These are phyloP conservation scores for Eristalis tenax DNA, from an alignment of 2,888 invertebrate species.

Conservation along the genomic window DNA sequence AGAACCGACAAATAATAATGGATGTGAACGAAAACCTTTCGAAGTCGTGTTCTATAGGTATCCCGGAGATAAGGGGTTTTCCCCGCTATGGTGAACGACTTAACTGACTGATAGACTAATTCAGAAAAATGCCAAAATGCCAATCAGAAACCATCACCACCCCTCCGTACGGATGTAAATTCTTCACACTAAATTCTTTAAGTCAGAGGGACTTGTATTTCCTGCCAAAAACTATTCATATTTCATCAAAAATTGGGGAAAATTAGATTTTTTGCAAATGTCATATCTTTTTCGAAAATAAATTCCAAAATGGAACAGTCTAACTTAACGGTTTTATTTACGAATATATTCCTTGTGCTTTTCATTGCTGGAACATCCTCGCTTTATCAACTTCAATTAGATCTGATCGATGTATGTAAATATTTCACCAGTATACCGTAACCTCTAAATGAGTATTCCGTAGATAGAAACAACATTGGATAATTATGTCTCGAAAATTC, in stretches of 20 bases:
- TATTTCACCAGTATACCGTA: too few species aligned
- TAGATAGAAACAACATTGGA: constrained; percentile 35
- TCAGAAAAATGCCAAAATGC: too few species aligned
- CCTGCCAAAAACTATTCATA: not conserved
- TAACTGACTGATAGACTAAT: too few species aligned
- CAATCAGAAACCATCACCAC: too few species aligned
- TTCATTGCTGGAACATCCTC: constrained; percentile 76
- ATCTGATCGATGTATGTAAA: constrained; percentile 75
- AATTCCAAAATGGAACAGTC: constrained; percentile 36
- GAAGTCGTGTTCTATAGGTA: too few species aligned
- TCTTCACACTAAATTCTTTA: too few species aligned
- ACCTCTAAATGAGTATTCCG: too few species aligned
- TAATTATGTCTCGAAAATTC: constrained; percentile 39
- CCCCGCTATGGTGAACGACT: too few species aligned
- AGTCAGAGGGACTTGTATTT: not conserved
- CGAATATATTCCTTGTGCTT: constrained; percentile 77
- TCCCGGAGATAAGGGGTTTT: too few species aligned
- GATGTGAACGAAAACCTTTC: too few species aligned
- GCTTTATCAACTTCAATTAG: constrained; percentile 74
- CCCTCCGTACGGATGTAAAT: too few species aligned
- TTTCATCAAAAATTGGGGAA: not conserved
- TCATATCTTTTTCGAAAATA: not conserved
- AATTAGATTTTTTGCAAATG: not conserved
- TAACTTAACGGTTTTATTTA: constrained; percentile 73
- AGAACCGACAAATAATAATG: too few species aligned